A percentile compares a stretch with the other conserved stretches of the same genome.
phyloP scores from a whole-genome alignment of 2,888 invertebrate species.

The Amorpha juglandis region DNA sequence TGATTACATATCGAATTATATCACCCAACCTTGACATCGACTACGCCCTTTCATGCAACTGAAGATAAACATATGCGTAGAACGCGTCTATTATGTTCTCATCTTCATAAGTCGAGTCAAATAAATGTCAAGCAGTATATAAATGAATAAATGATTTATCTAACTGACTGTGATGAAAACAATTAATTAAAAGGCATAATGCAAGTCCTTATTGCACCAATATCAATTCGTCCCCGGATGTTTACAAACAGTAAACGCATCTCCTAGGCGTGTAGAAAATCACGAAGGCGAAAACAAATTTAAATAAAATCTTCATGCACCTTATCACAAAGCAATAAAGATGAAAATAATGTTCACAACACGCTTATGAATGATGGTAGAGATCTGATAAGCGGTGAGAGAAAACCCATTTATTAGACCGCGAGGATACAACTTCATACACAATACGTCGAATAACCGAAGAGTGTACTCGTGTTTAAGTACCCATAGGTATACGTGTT shows the following conservation, averaged over 20 bases:
- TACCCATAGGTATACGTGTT: slow-evolving; percentile 34
- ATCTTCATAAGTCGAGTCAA: not conserved
- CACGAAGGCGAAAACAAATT: slow-evolving; percentile 20
- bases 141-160: too few relatives aligned
- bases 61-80: slow-evolving; percentile 27
- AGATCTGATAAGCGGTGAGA: slow-evolving; percentile 50
- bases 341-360: not conserved
- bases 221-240: slow-evolving; percentile 41
- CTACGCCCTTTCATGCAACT: slow-evolving; percentile 32
- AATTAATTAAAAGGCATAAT: not conserved
- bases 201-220: slow-evolving; percentile 13
- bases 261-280: slow-evolving; percentile 30
- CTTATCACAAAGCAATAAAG: slow-evolving; percentile 31
- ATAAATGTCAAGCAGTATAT: not conserved
- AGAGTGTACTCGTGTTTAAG: slow-evolving; percentile 47
- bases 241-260: slow-evolving; percentile 36
- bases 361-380: not conserved
- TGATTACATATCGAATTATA: slow-evolving; percentile 29
- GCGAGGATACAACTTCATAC: slow-evolving; percentile 44
- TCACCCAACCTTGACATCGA: slow-evolving; percentile 34
- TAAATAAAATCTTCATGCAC: not conserved
- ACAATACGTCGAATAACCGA: slow-evolving; percentile 46
- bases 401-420: slow-evolving; percentile 53
- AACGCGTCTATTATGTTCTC: not conserved
- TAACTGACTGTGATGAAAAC: too few relatives aligned